Conservation (phyloP, 1,140 invertebrate genomes). For the Ylistrum balloti region DNA sequence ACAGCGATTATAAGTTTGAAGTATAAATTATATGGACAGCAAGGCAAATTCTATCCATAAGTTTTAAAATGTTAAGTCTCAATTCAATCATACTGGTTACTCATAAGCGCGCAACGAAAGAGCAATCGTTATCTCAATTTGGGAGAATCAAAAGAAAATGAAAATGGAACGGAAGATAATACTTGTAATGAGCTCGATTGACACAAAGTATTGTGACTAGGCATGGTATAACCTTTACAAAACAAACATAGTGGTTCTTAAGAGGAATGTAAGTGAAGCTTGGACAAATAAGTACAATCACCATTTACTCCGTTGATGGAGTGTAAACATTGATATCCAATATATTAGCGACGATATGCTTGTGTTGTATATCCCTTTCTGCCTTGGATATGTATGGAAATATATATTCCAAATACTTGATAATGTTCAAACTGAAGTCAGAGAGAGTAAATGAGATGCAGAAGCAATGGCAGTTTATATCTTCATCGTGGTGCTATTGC, state of each 20-base stretch:
- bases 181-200: constrained; percentile 1
- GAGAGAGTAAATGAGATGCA: constrained; percentile 50
- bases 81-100: too few relatives aligned
- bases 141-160: constrained; percentile 33
- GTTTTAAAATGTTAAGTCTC: too few relatives aligned
- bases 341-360: constrained; percentile 52
- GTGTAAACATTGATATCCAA: constrained; percentile 62
- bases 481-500: constrained; percentile 56
- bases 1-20: too few relatives aligned
- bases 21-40: too few relatives aligned
- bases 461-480: constrained; percentile 49
- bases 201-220: constrained; percentile 47
- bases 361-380: constrained; percentile 62
- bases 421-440: constrained; percentile 46
- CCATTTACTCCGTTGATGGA: constrained; percentile 51
- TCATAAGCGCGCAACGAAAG: constrained; percentile 41
- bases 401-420: constrained; percentile 43
- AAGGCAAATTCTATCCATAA: too few relatives aligned
- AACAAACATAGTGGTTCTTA: constrained; percentile 46
- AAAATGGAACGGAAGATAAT: constrained; percentile 8
- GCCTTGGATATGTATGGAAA: constrained; percentile 55
- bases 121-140: constrained; percentile 51
- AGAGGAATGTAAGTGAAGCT: constrained; percentile 36
- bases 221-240: constrained; percentile 41
- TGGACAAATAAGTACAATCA: constrained; percentile 55